A percentile compares a stretch with the other conserved stretches of the same genome.
Conservation (phyloP, 2,888 invertebrate genomes). For the Aphidius colemani region DNA sequence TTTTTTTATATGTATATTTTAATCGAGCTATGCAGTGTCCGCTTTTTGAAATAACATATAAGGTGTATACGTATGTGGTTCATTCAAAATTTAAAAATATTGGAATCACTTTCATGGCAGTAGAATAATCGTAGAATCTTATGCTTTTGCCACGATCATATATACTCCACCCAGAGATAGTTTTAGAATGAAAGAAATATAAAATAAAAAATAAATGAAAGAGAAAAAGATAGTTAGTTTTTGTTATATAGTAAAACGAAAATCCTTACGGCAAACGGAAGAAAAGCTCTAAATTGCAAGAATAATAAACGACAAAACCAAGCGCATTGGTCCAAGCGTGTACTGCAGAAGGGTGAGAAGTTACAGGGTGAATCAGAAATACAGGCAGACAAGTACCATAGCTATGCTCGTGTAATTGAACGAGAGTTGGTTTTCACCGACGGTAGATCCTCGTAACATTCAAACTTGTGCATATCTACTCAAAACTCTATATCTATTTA, state of each 20-base stretch:
- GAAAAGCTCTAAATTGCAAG: slow-evolving; percentile 30
- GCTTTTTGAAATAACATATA: background rate
- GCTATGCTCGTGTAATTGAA: slow-evolving; percentile 32
- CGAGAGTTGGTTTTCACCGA: slow-evolving; percentile 31
- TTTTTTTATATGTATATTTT: background rate
- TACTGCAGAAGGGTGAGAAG: background rate
- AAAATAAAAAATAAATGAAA: too few relatives aligned
- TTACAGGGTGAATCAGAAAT: background rate
- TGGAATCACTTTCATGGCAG: slow-evolving; percentile 24
- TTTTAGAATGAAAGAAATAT: too few relatives aligned
- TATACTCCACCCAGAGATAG: slow-evolving; percentile 6
- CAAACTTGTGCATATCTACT: slow-evolving; percentile 32
- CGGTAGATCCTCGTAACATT: slow-evolving; percentile 35
- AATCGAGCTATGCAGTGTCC: slow-evolving; percentile 2
- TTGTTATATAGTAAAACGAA: slow-evolving; percentile 17
- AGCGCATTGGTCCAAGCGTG: slow-evolving; percentile 30
- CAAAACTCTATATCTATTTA: background rate
- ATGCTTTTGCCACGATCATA: slow-evolving; percentile 25
- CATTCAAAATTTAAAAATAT: slow-evolving; percentile 13
- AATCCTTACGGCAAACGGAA: slow-evolving; percentile 25
- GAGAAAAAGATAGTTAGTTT: too few relatives aligned
- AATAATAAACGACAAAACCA: slow-evolving; percentile 33
- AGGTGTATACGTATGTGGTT: background rate
- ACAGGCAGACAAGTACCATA: slow-evolving; percentile 5
- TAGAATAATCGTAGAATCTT: slow-evolving; percentile 30